These are phyloP conservation scores for Megastigmus dorsalis DNA, from an alignment of 2,888 invertebrate genomes.

Conservation along the genomic window DNA sequence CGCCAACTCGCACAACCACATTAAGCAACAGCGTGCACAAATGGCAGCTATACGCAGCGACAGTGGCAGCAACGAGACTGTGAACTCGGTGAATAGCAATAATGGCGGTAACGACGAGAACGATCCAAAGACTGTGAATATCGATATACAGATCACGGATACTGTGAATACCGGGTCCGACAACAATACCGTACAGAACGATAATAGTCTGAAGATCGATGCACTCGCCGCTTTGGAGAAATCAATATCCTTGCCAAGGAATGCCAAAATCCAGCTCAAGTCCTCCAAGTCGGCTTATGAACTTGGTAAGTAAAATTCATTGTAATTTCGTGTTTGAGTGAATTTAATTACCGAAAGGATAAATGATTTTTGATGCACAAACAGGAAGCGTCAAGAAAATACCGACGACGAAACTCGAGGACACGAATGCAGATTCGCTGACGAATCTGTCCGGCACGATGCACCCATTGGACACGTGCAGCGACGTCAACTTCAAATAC, in stretches of 20 bases:
- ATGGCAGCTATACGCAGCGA: constrained; percentile 74
- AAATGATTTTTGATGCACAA: too few relatives aligned
- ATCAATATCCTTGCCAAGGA: constrained; percentile 69
- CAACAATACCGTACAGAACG: constrained; percentile 57
- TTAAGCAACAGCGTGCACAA: constrained; percentile 79
- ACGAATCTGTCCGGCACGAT: constrained; percentile 72
- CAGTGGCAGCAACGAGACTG: constrained; percentile 56
- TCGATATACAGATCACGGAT: constrained; percentile 73
- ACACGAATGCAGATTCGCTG: constrained; percentile 74
- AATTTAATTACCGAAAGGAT: too few relatives aligned
- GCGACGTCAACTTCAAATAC: constrained; percentile 86
- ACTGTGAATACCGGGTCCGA: constrained; percentile 55
- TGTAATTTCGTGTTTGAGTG: background rate
- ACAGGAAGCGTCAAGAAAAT: constrained; percentile 66
- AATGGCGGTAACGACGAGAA: constrained; percentile 68
- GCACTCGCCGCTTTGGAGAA: constrained; percentile 64
- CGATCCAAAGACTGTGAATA: constrained; percentile 71
- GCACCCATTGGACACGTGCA: constrained; percentile 85
- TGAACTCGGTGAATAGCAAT: constrained; percentile 62
- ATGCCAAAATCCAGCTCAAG: constrained; percentile 68
- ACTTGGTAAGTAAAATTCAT: constrained; percentile 59
- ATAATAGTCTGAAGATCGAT: constrained; percentile 63
- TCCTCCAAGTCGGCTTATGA: constrained; percentile 72
- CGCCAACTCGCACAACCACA: constrained; percentile 82
- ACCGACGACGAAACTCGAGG: constrained; percentile 73